Evolutionary conservation across 2,113 vertebrate species (phyloP), one percentile per base, ranked within the genome.

Genomic region (Hyperoodon ampullatus): DNA sequence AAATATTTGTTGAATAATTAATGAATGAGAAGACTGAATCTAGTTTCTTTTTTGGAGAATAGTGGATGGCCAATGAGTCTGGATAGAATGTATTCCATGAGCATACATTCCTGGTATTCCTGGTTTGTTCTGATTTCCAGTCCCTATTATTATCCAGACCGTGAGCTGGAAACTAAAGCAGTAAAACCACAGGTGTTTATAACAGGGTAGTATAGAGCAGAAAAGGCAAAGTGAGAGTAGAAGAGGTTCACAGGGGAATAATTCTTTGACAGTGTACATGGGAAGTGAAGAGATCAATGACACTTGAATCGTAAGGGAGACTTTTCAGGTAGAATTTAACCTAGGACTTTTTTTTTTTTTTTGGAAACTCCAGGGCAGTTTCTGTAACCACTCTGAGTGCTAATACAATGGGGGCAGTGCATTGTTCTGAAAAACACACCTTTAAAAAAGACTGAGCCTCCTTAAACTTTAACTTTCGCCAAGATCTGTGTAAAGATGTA

Each of bases 161-260:
- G 8, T 74, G 63, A 95, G 21, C 21, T 33, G 33, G 44, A 82
- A 88, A 63, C 18, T 14, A 58, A 70, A 50, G 5, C 47, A 30
- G 3, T 33, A 5, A 66, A 65, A 63, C 3, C 23, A 9, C 47
- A 33, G 14, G 26, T 3, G 3, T 11, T 61, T 5, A 8, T 14
- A n/a, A 6, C 7, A 70, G 5, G 19, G 11, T 24, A 21, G 4
- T 8, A 7, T 8, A 10, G 26, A 24, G 7, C 14, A 21, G 28
- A n/a, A 35, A 47, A 44, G 55, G n/a, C 14, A 53, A 65, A 30
- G 33, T 0, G 33, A 85, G 8, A 21, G 47, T 1, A 6, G 33
- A 85, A 8, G 7, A 81, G 1, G 9, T 26, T 63, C 1, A 0
- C 0, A 0, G 18, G 5, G 3, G 13, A 87, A 16, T 19, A 3